These are phyloP conservation scores for Cathartes aura DNA, from an alignment of 2,113 vertebrate species.

Conservation along the genomic window DNA sequence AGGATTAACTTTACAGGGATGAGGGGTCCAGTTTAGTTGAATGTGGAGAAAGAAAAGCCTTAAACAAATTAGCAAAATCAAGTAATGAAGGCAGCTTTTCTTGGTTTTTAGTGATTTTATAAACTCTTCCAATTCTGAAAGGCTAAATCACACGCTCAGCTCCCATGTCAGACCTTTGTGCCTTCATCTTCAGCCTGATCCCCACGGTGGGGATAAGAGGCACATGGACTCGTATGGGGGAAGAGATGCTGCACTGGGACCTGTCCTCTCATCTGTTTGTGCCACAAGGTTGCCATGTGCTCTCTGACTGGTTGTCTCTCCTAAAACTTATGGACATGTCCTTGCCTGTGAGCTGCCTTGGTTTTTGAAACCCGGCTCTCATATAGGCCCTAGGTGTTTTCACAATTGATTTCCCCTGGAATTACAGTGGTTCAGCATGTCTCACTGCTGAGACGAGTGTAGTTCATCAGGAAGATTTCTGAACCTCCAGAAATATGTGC, in stretches of 20 bases:
- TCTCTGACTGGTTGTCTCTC: background rate
- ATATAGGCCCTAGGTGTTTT: background rate
- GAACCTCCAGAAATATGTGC: background rate
- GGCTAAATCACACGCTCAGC: background rate
- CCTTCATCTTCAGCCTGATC: background rate
- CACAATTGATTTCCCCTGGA: background rate
- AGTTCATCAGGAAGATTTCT: slow-evolving; percentile 18
- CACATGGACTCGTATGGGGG: accelerated
- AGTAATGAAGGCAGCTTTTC: background rate
- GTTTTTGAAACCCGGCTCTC: background rate
- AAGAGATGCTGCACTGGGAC: background rate
- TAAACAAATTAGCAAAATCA: background rate
- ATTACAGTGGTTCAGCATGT: background rate
- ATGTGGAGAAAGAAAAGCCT: background rate
- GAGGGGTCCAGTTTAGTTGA: background rate
- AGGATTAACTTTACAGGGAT: slow-evolving; percentile 17
- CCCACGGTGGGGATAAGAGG: background rate
- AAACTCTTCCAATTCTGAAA: background rate
- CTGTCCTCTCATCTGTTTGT: accelerated
- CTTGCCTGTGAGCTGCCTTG: background rate
- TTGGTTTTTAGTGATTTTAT: background rate
- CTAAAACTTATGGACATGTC: background rate
- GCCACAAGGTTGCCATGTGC: background rate
- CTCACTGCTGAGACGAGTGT: background rate
- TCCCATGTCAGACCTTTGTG: background rate